Conservation (phyloP, 2,888 invertebrate genomes). For the Caenorhabditis plicata region DNA sequence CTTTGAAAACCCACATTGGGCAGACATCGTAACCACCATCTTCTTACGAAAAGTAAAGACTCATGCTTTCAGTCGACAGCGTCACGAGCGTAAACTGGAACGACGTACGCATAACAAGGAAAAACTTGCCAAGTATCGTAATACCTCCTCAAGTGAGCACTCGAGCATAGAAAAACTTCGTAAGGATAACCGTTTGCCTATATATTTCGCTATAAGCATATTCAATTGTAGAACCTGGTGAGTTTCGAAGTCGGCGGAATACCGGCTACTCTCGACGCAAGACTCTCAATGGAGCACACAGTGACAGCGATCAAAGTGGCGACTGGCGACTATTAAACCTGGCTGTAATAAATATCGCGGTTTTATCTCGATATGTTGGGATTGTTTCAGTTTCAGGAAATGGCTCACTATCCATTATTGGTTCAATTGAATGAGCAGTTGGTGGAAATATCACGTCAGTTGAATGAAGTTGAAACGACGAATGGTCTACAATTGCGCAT, state of each 20-base stretch:
- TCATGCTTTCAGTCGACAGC: not conserved
- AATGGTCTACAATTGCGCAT: slow-evolving; percentile 48
- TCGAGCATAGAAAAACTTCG: slow-evolving; percentile 34
- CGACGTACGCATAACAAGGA: slow-evolving; percentile 7
- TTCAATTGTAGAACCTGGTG: slow-evolving; percentile 17
- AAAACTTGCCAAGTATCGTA: slow-evolving; percentile 14
- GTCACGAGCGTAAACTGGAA: slow-evolving; percentile 5
- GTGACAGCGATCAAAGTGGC: slow-evolving; percentile 22
- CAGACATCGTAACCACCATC: slow-evolving; percentile 3
- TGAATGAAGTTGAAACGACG: slow-evolving; percentile 48
- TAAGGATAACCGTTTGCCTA: not conserved
- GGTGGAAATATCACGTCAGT: slow-evolving; percentile 41
- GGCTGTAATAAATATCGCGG: slow-evolving; percentile 8
- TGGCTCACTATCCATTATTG: slow-evolving; percentile 47
- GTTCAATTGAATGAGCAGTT: slow-evolving; percentile 52
- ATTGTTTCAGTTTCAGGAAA: slow-evolving; percentile 47
- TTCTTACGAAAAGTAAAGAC: too few relatives aligned
- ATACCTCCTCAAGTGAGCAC: slow-evolving; percentile 34
- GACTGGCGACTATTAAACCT: slow-evolving; percentile 24
- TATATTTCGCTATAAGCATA: not conserved
- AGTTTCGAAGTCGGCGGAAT: slow-evolving; percentile 19
- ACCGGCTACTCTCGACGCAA: slow-evolving; percentile 7
- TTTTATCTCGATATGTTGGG: not conserved
- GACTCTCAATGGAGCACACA: slow-evolving; percentile 7
- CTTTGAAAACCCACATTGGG: slow-evolving; percentile 16